phyloP scores from a whole-genome alignment of 2,113 vertebrate species.

The Corydoras maculifer region DNA sequence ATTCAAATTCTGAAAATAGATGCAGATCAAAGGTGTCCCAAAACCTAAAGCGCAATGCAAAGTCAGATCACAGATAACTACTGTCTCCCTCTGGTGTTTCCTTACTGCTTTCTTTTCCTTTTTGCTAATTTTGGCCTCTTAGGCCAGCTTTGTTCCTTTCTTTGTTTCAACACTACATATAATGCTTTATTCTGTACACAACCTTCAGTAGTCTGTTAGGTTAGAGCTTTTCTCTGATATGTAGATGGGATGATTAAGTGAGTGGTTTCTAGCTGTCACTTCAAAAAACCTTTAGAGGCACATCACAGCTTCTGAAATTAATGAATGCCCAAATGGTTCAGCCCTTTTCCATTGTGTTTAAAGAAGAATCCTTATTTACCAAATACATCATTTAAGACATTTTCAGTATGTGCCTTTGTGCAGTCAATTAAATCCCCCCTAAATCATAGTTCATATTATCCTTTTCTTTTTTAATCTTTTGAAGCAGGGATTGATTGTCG shows the following conservation, averaged over 20 bases:
- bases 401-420: too few relatives aligned
- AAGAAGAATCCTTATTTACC: background rate
- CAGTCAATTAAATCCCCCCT: too few relatives aligned
- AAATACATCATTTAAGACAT: background rate
- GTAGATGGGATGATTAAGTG: conserved; percentile 4
- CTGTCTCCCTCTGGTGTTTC: conserved; percentile 45
- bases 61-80: conserved; percentile 13
- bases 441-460: too few relatives aligned
- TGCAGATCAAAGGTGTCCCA: conserved; percentile 48
- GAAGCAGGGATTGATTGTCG: too few relatives aligned
- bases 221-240: background rate
- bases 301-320: background rate
- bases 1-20: conserved; percentile 65
- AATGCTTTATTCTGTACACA: background rate
- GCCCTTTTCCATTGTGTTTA: background rate
- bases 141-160: background rate
- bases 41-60: conserved; percentile 38
- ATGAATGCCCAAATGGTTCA: background rate
- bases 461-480: too few relatives aligned
- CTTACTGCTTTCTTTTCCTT: background rate
- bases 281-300: conserved; percentile 1
- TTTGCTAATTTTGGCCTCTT: background rate
- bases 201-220: background rate
- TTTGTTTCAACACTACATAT: background rate
- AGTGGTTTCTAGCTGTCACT: background rate